A percentile compares a stretch with the other conserved stretches of the same genome.
These are phyloP conservation scores for Araneus ventricosus DNA, from an alignment of 1,140 invertebrate genomes.

Conservation along the genomic window DNA sequence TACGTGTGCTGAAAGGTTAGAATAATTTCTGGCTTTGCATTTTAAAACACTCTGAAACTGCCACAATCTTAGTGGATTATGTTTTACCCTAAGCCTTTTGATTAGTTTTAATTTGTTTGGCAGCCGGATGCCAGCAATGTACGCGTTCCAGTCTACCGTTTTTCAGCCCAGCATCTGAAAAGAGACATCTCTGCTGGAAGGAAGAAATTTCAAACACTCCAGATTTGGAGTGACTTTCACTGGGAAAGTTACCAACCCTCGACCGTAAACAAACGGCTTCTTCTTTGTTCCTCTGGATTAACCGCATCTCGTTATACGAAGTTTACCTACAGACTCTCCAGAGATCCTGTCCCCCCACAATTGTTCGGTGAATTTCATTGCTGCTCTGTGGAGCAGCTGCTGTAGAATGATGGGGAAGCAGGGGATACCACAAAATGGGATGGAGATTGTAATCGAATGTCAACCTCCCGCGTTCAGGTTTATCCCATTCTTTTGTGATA, in stretches of 20 bases:
- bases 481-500: background rate
- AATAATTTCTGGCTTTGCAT: too few relatives aligned
- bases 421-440: slow-evolving; percentile 33
- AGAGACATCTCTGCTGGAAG: background rate
- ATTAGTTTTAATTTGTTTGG: too few relatives aligned
- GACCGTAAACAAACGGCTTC: background rate
- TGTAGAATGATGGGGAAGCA: background rate
- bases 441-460: slow-evolving; percentile 47
- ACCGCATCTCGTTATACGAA: slow-evolving; percentile 7
- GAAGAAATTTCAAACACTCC: background rate
- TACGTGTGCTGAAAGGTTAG: too few relatives aligned
- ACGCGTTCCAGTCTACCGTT: too few relatives aligned
- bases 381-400: slow-evolving; percentile 2
- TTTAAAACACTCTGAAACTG: too few relatives aligned
- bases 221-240: slow-evolving; percentile 4
- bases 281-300: slow-evolving; percentile 7
- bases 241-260: background rate
- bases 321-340: background rate
- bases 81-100: too few relatives aligned
- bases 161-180: background rate
- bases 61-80: too few relatives aligned
- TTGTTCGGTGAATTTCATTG: slow-evolving; percentile 1
- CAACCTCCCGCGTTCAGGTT: background rate
- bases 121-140: too few relatives aligned
- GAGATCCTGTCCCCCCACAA: slow-evolving; percentile 16